Evolutionary conservation across 2,113 vertebrate genomes (phyloP).

Genomic region (Zosterops lateralis): DNA sequence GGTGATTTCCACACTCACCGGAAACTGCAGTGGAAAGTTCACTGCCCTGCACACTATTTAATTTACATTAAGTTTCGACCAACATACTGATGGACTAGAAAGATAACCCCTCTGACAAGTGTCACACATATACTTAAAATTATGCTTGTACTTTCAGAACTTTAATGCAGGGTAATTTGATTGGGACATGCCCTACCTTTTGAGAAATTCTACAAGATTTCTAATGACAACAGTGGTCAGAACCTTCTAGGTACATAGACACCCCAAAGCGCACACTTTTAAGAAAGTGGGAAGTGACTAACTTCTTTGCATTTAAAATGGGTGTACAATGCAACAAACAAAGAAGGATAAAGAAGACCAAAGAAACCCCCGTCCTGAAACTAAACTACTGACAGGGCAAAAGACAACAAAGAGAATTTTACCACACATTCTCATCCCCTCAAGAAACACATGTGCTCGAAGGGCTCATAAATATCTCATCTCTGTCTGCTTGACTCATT

Average conservation of each 20-base stretch:
- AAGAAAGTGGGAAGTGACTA: neutral
- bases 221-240: neutral
- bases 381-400: neutral
- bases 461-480: neutral
- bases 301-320: neutral
- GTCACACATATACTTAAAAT: neutral
- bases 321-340: rapidly evolving
- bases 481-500: neutral
- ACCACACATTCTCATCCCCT: neutral
- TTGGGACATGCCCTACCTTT: neutral
- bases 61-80: neutral
- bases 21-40: neutral
- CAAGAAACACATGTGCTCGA: neutral
- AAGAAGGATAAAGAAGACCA: neutral
- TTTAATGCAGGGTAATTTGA: neutral
- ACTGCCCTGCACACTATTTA: neutral
- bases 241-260: neutral
- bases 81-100: neutral
- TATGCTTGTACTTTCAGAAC: neutral
- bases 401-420: neutral
- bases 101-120: neutral
- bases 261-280: neutral
- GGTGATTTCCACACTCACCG: neutral
- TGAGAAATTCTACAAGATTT: neutral
- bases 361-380: neutral